phyloP scores from a whole-genome alignment of 2,113 vertebrate species.

The Lagopus leucura region DNA sequence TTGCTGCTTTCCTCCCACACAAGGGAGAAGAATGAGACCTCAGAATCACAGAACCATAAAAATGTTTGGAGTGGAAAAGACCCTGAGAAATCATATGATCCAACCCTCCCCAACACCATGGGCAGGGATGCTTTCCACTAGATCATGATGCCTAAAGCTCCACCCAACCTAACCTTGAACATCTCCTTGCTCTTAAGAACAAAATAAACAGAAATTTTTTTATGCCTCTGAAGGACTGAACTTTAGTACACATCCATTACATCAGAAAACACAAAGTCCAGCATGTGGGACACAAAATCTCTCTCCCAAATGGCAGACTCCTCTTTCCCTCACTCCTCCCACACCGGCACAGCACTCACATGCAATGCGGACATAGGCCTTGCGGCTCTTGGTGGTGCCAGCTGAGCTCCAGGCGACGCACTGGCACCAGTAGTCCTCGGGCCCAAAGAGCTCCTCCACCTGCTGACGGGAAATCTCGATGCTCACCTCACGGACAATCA shows the following conservation, averaged over 20 bases:
- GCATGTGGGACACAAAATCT: fast-evolving
- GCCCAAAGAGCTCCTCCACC: slow-evolving; percentile 93
- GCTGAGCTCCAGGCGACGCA: slow-evolving; percentile 97
- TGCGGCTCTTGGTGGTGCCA: slow-evolving; percentile 95
- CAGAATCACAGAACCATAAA: neutral
- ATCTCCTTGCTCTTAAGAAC: neutral
- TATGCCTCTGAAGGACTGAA: neutral
- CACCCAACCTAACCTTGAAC: neutral
- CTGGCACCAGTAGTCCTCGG: slow-evolving; percentile 96
- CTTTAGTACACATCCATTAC: neutral
- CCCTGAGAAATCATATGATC: neutral
- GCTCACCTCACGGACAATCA: slow-evolving; percentile 94
- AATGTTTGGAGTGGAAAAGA: neutral
- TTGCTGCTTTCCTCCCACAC: neutral
- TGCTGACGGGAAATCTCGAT: slow-evolving; percentile 95
- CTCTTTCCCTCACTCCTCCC: too few species aligned
- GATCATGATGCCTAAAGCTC: neutral
- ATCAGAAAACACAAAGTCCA: neutral
- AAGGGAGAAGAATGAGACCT: neutral
- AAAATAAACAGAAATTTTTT: neutral
- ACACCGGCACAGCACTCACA: slow-evolving; percentile 80
- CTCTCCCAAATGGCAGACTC: fast-evolving
- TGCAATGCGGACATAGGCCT: slow-evolving; percentile 93
- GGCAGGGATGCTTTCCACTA: neutral
- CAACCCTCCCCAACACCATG: neutral